A percentile compares a stretch with the other conserved stretches of the same genome.
Conservation (phyloP, 2,113 vertebrate genomes). For the Elgaria multicarinata region DNA sequence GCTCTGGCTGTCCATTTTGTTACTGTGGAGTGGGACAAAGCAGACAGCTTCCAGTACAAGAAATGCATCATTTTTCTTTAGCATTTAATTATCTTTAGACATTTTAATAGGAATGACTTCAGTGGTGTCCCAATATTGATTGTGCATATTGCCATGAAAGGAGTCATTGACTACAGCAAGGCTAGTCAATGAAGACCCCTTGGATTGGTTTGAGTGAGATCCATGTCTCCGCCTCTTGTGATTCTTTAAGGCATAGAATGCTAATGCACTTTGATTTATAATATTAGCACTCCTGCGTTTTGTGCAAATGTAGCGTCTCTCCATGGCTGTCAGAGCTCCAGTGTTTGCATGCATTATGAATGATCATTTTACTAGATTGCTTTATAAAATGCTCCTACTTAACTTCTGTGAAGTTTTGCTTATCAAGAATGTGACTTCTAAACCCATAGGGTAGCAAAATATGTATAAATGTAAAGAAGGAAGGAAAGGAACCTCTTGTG, state of each 20-base stretch:
- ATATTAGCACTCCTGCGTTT: background rate
- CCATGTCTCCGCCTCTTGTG: conserved; percentile 55
- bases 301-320: conserved; percentile 58
- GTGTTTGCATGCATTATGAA: conserved; percentile 49
- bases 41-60: conserved; percentile 28
- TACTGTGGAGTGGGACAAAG: background rate
- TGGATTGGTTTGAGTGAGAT: conserved; percentile 34
- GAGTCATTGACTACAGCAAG: conserved; percentile 45
- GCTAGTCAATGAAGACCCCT: conserved; percentile 50
- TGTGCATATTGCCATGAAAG: conserved; percentile 39
- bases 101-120: conserved; percentile 47
- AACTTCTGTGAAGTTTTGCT: conserved; percentile 34
- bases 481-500: no score
- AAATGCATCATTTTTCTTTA: conserved; percentile 14
- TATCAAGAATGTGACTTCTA: conserved; percentile 47
- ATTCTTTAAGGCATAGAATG: conserved; percentile 50
- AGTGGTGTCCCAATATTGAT: background rate
- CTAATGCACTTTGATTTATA: conserved; percentile 60
- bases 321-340: conserved; percentile 41
- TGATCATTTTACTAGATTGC: conserved; percentile 37
- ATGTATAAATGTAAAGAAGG: no score
- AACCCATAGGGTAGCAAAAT: conserved; percentile 44
- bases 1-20: background rate
- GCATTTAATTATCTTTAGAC: conserved; percentile 39
- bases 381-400: conserved; percentile 26